Conservation (phyloP, 2,797 vertebrate species). For the Syngnathus acus region DNA sequence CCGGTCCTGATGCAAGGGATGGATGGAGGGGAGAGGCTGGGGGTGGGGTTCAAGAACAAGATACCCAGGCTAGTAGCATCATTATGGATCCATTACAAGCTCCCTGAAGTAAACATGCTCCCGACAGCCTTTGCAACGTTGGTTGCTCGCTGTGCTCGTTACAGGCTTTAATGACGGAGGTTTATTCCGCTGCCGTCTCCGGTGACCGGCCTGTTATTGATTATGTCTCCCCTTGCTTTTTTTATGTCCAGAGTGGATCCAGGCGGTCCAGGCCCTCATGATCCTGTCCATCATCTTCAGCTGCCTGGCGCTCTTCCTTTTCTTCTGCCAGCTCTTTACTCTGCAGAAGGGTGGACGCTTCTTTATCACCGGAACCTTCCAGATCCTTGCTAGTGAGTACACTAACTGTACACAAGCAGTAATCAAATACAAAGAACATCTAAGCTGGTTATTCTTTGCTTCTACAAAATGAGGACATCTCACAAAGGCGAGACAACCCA, state of each 20-base stretch:
- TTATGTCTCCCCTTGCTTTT: not conserved
- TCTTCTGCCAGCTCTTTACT: conserved; percentile 98
- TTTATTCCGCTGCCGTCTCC: conserved; percentile 13
- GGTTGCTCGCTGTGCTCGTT: not conserved
- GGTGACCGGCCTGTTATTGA: conserved; percentile 28
- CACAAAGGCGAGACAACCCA: not conserved
- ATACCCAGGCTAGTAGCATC: conserved; percentile 40
- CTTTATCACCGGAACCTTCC: conserved; percentile 92
- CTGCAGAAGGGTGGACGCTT: conserved; percentile 95
- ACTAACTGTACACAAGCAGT: not conserved
- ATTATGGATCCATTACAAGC: conserved; percentile 50
- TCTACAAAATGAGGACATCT: not conserved
- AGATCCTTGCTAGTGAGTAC: conserved; percentile 89
- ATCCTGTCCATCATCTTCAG: conserved; percentile 97
- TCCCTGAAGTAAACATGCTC: conserved; percentile 49
- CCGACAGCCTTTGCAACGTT: not conserved
- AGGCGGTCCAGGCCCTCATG: conserved; percentile 95
- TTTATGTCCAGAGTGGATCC: conserved; percentile 84
- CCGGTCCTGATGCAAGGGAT: conserved; percentile 21
- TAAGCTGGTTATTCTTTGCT: not conserved
- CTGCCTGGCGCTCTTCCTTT: conserved; percentile 86
- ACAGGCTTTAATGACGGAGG: not conserved
- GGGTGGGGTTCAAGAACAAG: conserved; percentile 61
- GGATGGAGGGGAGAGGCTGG: conserved; percentile 25
- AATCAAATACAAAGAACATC: not conserved